These are phyloP conservation scores for Xylota sylvarum DNA, from an alignment of 2,888 invertebrate genomes.

Conservation along the genomic window DNA sequence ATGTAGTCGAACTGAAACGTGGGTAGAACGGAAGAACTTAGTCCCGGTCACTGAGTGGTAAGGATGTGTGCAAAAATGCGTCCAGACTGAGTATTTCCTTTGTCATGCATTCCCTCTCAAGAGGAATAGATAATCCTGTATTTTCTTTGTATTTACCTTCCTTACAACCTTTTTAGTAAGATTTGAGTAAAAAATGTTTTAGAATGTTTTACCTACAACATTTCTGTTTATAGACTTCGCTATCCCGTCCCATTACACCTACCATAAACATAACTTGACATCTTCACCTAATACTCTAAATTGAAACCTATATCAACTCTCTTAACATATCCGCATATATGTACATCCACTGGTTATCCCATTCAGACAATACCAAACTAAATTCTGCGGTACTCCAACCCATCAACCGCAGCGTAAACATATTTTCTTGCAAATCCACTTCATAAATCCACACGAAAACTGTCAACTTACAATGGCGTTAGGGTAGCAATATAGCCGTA, in stretches of 20 bases:
- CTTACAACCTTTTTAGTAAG: too few species aligned
- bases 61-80: too few species aligned
- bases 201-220: too few species aligned
- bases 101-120: too few species aligned
- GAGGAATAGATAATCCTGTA: too few species aligned
- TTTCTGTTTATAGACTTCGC: too few species aligned
- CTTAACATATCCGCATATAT: background rate
- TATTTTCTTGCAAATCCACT: constrained; percentile 73
- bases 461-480: constrained; percentile 62
- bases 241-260: background rate
- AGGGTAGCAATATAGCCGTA: constrained; percentile 64
- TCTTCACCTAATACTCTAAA: constrained; percentile 26
- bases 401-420: constrained; percentile 70
- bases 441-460: constrained; percentile 73
- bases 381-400: constrained; percentile 68
- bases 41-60: too few species aligned
- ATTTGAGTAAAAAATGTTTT: too few species aligned
- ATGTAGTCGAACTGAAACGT: too few species aligned
- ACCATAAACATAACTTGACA: constrained; percentile 13
- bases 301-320: constrained; percentile 29
- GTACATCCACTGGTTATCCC: constrained; percentile 19
- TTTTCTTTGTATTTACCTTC: too few species aligned
- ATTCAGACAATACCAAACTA: constrained; percentile 26
- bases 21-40: too few species aligned
- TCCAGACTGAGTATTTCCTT: too few species aligned